phyloP scores from a whole-genome alignment of 2,888 invertebrate species.

The Aphrophora alni region DNA sequence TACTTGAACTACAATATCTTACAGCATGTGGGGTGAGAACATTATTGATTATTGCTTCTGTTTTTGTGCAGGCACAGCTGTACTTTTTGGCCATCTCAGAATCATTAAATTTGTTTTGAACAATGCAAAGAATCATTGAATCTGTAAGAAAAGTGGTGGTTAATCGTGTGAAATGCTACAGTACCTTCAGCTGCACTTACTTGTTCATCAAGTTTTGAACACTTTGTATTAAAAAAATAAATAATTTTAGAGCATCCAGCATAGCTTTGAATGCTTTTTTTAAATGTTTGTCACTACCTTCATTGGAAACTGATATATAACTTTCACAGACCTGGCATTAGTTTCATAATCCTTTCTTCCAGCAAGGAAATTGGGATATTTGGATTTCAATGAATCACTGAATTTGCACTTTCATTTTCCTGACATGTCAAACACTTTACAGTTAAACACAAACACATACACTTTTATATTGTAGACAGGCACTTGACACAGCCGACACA shows the following conservation, averaged over 20 bases:
- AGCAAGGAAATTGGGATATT: no score
- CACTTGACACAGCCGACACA: no score
- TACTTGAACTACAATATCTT: slow-evolving; percentile 20
- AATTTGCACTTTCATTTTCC: no score
- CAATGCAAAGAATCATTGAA: neutral
- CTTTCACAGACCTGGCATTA: no score
- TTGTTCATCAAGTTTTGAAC: no score
- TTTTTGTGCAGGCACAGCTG: neutral
- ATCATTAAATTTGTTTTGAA: neutral
- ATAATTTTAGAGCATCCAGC: no score
- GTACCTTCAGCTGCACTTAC: neutral
- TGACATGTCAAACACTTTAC: no score
- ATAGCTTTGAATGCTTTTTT: neutral
- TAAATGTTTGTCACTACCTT: neutral
- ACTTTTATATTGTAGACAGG: no score
- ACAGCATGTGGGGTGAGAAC: slow-evolving; percentile 38
- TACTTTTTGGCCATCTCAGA: neutral
- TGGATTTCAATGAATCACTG: no score
- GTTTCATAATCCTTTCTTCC: no score
- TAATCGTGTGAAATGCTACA: neutral
- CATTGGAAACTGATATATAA: neutral
- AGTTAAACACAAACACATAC: no score
- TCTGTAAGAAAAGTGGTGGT: neutral
- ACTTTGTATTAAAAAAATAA: no score
- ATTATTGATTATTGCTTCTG: slow-evolving; percentile 39